phyloP scores from a whole-genome alignment of 2,113 vertebrate species.

The Litocranius walleri region DNA sequence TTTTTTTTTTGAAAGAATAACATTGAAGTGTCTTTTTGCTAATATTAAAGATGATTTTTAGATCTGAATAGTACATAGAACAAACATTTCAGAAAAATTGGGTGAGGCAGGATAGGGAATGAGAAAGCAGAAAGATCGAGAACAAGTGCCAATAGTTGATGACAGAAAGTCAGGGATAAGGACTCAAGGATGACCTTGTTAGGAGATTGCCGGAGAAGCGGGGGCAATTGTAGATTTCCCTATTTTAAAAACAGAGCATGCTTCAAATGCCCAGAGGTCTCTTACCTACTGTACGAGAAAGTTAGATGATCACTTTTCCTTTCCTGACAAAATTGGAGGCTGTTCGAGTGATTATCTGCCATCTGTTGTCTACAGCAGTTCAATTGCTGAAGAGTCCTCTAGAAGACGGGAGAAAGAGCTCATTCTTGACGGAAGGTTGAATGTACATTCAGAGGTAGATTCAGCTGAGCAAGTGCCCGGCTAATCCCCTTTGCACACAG shows the following conservation, averaged over 20 bases:
- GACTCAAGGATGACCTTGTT: conserved; percentile 12
- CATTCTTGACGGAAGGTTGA: conserved; percentile 78
- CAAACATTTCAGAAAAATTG: neutral
- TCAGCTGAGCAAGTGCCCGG: conserved; percentile 85
- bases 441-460: conserved; percentile 82
- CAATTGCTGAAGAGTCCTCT: conserved; percentile 78
- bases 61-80: neutral
- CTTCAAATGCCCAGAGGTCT: conserved; percentile 21
- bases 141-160: neutral
- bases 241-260: conserved; percentile 54
- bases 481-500: conserved; percentile 89
- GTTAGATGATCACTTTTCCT: conserved; percentile 59
- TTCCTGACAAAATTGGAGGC: conserved; percentile 73
- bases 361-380: conserved; percentile 87
- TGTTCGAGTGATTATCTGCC: conserved; percentile 82
- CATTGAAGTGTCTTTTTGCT: neutral
- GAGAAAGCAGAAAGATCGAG: neutral
- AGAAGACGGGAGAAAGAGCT: conserved; percentile 77
- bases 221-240: neutral
- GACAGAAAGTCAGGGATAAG: neutral
- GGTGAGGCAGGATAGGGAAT: neutral
- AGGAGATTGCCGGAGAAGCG: neutral
- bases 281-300: conserved; percentile 51
- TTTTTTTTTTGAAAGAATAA: conserved; percentile 59
- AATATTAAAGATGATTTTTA: conserved; percentile 8